phyloP scores from a whole-genome alignment of 92 coral and sea anemone species.

The Heteractis magnifica region DNA sequence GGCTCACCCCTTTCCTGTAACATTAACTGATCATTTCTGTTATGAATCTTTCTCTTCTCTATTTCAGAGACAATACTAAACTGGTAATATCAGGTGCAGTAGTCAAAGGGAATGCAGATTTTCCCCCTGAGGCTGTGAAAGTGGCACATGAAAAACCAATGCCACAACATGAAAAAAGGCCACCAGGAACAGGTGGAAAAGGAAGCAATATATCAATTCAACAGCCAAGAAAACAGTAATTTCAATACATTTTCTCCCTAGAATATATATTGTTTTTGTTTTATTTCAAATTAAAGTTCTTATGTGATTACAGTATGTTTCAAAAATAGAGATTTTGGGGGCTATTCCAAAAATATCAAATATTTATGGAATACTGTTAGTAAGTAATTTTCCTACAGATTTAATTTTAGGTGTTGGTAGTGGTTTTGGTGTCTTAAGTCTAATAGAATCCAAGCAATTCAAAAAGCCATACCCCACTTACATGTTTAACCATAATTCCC shows the following conservation, averaged over 20 bases:
- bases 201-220: slow-evolving; percentile 60
- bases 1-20: too few relatives aligned
- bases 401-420: neutral
- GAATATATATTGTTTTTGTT: neutral
- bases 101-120: slow-evolving; percentile 84
- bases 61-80: slow-evolving; percentile 58
- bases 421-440: neutral
- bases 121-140: slow-evolving; percentile 79
- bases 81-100: slow-evolving; percentile 86
- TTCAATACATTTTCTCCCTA: neutral
- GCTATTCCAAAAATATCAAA: neutral
- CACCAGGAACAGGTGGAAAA: slow-evolving; percentile 57
- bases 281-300: slow-evolving; percentile 1
- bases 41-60: neutral
- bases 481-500: too few relatives aligned
- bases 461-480: too few relatives aligned
- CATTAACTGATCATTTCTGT: neutral
- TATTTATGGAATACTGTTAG: neutral
- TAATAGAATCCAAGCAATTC: neutral
- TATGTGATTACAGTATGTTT: neutral
- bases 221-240: slow-evolving; percentile 90
- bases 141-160: slow-evolving; percentile 92
- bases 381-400: neutral
- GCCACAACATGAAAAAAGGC: slow-evolving; percentile 86
- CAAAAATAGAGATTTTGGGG: neutral